Evolutionary conservation across 2,797 vertebrate genomes (phyloP).

Genomic region (Myotis vivesi): DNA sequence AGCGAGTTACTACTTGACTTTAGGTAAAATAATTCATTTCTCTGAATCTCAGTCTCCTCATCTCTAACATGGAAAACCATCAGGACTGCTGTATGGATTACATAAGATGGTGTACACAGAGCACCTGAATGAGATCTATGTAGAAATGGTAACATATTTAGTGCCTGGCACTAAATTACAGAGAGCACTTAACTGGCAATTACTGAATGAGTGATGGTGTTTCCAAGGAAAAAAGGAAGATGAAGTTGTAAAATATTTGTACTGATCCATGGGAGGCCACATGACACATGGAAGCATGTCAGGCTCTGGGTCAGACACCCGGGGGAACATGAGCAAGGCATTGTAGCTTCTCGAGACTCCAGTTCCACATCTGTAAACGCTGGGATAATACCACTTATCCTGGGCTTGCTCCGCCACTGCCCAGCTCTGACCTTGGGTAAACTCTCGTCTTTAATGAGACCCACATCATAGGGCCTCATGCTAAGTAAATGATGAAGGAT

Average conservation of each 20-base stretch:
- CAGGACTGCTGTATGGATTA: background rate
- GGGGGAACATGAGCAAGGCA: too few species aligned
- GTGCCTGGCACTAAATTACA: background rate
- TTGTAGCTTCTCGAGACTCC: too few species aligned
- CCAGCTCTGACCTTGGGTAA: background rate
- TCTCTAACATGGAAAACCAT: background rate
- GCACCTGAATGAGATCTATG: background rate
- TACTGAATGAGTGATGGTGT: too few species aligned
- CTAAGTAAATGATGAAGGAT: background rate
- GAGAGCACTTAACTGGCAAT: too few species aligned
- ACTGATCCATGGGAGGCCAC: too few species aligned
- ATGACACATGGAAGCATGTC: too few species aligned
- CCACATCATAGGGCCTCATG: background rate
- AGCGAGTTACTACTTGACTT: background rate
- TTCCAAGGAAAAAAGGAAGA: too few species aligned
- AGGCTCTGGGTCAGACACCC: too few species aligned
- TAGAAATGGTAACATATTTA: constrained; percentile 15
- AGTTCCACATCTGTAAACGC: too few species aligned
- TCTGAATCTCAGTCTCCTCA: background rate
- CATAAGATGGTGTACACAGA: background rate
- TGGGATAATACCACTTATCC: too few species aligned
- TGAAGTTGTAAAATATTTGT: too few species aligned
- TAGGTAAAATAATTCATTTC: background rate
- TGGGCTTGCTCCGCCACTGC: background rate
- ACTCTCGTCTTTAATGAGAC: background rate